Percentiles rank a stretch among this genome's conserved stretches.
Conservation (phyloP, 2,113 vertebrate species). For the Microcebus lehilahytsara region DNA sequence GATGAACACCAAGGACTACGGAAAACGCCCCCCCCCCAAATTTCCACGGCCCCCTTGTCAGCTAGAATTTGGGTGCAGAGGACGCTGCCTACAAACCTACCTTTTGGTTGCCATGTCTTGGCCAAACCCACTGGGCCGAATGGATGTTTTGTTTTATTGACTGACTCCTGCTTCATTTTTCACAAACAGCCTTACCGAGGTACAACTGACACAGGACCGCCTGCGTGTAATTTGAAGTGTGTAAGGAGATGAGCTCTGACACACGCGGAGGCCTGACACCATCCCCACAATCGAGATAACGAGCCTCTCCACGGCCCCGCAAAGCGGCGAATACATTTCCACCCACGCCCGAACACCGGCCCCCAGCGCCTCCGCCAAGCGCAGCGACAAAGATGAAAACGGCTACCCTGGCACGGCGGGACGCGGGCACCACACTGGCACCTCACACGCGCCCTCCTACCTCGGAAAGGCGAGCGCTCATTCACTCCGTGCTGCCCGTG, state of each 20-base stretch:
- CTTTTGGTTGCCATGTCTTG: rapidly evolving
- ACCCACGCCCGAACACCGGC: neutral
- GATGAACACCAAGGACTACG: neutral
- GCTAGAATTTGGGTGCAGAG: neutral
- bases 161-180: neutral
- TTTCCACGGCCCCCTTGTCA: neutral
- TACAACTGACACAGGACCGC: rapidly evolving
- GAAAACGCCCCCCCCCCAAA: too few relatives aligned
- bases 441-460: rapidly evolving
- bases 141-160: neutral
- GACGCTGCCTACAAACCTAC: neutral
- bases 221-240: neutral
- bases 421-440: rapidly evolving
- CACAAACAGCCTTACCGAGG: neutral
- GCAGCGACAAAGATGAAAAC: rapidly evolving
- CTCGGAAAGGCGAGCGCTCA: rapidly evolving
- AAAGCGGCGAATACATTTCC: rapidly evolving
- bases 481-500: rapidly evolving
- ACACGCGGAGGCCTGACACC: rapidly evolving
- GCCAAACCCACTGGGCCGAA: neutral
- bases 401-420: rapidly evolving
- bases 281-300: neutral
- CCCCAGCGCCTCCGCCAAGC: neutral
- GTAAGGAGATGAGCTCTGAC: neutral
- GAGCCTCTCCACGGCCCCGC: neutral